phyloP scores from a whole-genome alignment of 2,888 invertebrate species.

The Aspidiotus destructor region DNA sequence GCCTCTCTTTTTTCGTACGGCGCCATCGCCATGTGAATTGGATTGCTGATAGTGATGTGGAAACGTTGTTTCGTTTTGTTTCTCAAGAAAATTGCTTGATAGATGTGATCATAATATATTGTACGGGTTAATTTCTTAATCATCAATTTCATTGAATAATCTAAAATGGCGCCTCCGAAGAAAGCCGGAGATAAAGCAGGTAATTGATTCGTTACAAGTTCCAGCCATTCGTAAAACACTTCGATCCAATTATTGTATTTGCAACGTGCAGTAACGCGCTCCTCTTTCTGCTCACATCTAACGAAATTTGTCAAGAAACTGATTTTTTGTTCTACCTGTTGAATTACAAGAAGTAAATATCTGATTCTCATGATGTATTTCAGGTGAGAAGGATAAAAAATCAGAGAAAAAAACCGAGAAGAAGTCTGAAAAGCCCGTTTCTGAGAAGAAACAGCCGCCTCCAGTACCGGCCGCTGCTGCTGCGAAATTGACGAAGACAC shows the following conservation, averaged over 20 bases:
- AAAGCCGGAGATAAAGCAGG: conserved; percentile 29
- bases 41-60: no score
- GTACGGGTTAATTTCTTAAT: background rate
- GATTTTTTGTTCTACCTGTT: background rate
- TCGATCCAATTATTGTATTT: background rate
- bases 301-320: background rate
- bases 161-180: conserved; percentile 23
- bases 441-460: conserved; percentile 36
- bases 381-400: conserved; percentile 29
- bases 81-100: no score
- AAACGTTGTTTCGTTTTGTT: no score
- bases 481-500: conserved; percentile 45
- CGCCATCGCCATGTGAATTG: no score
- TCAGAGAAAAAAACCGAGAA: conserved; percentile 34
- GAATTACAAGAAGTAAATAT: background rate
- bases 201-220: background rate
- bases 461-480: conserved; percentile 41
- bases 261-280: conserved; percentile 16
- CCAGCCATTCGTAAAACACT: background rate
- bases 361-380: background rate
- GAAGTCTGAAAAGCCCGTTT: conserved; percentile 33
- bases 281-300: background rate
- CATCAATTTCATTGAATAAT: background rate
- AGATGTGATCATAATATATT: background rate
- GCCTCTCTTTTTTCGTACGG: no score